Percentiles rank a stretch among this genome's conserved stretches.
These are phyloP conservation scores for Therioaphis trifolii DNA, from an alignment of 2,888 invertebrate species.

Conservation along the genomic window DNA sequence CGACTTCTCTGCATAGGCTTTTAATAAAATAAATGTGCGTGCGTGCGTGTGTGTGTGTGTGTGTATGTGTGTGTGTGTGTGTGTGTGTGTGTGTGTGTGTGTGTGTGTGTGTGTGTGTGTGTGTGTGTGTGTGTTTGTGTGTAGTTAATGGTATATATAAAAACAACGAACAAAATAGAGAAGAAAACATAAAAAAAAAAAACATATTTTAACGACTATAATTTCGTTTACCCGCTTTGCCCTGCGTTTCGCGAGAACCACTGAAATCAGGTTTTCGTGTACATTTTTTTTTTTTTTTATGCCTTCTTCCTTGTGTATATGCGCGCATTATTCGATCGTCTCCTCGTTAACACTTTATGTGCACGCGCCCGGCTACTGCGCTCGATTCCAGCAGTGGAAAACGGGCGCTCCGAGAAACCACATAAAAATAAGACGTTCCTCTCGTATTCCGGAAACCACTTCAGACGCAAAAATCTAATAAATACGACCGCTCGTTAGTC, in stretches of 20 bases:
- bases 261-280: slow-evolving; percentile 31
- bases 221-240: slow-evolving; percentile 39
- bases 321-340: slow-evolving; percentile 1
- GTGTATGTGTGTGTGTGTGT: no score
- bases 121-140: no score
- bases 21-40: no score
- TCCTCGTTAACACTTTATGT: slow-evolving; percentile 27
- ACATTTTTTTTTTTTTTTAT: no score
- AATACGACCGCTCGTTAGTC: slow-evolving; percentile 22
- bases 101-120: no score
- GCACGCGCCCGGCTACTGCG: background rate
- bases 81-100: no score
- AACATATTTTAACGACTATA: slow-evolving; percentile 42
- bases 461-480: slow-evolving; percentile 5
- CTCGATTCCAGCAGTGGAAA: slow-evolving; percentile 6
- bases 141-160: no score
- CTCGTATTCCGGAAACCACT: background rate
- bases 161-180: background rate
- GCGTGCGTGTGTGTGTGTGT: no score
- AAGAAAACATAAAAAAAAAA: background rate
- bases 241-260: slow-evolving; percentile 23
- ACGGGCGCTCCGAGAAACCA: background rate
- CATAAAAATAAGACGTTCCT: slow-evolving; percentile 36
- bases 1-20: background rate
- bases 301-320: background rate